Conservation (phyloP, 2,113 vertebrate species). For the Chrysemys picta region DNA sequence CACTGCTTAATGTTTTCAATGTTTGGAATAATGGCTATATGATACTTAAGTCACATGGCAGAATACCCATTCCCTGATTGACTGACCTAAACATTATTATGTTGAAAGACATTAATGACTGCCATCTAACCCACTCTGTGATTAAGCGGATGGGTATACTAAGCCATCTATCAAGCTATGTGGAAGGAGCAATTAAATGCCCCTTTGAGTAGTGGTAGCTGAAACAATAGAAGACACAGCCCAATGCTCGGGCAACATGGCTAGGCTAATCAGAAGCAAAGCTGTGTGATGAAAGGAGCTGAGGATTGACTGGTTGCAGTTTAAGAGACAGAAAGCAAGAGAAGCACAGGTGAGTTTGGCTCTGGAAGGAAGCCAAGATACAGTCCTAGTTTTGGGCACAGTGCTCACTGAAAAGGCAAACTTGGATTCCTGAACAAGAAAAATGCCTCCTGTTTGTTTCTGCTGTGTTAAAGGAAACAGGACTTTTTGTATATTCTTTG, state of each 20-base stretch:
- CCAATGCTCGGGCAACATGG: neutral
- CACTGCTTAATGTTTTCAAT: neutral
- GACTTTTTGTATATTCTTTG: neutral
- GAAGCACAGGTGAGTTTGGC: neutral
- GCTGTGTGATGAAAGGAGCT: accelerated
- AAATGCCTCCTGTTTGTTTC: neutral
- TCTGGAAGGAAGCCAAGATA: neutral
- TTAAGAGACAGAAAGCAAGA: neutral
- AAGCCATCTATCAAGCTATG: neutral
- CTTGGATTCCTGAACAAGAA: neutral
- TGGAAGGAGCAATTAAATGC: neutral
- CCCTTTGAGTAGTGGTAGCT: neutral
- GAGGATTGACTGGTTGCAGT: neutral
- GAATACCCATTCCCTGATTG: neutral
- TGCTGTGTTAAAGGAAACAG: neutral
- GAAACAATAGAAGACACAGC: neutral
- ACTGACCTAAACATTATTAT: neutral
- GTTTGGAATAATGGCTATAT: neutral
- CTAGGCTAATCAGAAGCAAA: neutral
- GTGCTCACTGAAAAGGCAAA: neutral
- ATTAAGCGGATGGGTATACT: neutral
- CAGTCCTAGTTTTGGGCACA: neutral
- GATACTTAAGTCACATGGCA: neutral
- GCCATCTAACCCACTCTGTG: accelerated
- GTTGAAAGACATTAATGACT: neutral